phyloP scores from a whole-genome alignment of 2,113 vertebrate genomes.

The Pygoscelis adeliae region DNA sequence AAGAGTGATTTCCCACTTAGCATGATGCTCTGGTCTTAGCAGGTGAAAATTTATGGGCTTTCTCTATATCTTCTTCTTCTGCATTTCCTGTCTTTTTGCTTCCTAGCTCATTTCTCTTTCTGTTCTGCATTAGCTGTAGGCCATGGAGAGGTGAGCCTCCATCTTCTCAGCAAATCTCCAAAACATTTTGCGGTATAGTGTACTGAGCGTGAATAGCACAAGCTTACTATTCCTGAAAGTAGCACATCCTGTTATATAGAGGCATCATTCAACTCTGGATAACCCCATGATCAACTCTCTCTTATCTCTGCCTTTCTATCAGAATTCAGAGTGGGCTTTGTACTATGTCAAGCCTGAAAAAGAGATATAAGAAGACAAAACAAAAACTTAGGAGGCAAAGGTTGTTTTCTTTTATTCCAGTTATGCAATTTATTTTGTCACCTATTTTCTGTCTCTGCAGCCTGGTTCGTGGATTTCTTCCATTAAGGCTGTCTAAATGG shows the following conservation, averaged over 20 bases:
- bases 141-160: not conserved
- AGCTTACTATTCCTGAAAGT: not conserved
- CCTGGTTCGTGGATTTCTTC: not conserved
- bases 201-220: not conserved
- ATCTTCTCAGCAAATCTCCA: not conserved
- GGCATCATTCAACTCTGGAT: not conserved
- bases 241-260: not conserved
- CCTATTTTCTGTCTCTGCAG: not conserved
- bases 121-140: not conserved
- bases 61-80: not conserved
- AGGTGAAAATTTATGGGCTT: not conserved
- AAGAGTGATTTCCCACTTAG: not conserved
- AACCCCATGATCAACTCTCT: not conserved
- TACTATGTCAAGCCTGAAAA: not conserved
- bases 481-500: not conserved
- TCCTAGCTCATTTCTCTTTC: not conserved
- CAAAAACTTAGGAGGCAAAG: not conserved
- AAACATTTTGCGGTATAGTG: not conserved
- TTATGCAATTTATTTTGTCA: not conserved
- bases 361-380: not conserved
- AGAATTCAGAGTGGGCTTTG: not conserved
- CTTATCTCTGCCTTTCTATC: not conserved
- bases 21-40: not conserved
- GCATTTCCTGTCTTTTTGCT: not conserved
- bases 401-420: not conserved